These are phyloP conservation scores for Hyphantria cunea DNA, from an alignment of 1,140 invertebrate species.

Conservation along the genomic window DNA sequence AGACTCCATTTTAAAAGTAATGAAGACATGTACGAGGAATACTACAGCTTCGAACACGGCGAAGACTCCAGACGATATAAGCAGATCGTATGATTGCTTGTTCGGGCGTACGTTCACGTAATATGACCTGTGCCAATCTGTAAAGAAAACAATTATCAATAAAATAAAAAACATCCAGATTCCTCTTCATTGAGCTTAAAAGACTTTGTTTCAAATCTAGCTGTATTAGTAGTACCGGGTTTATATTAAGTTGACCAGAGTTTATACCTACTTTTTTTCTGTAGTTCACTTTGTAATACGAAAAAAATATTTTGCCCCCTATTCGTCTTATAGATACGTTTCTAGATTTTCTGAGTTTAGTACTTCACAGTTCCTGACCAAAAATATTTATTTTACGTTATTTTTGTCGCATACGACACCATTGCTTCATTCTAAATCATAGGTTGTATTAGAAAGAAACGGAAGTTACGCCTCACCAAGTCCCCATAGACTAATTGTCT, in stretches of 20 bases:
- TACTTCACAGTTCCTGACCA: too few relatives aligned
- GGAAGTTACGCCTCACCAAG: constrained; percentile 34
- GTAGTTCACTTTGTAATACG: too few relatives aligned
- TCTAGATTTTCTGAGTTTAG: too few relatives aligned
- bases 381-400: too few relatives aligned
- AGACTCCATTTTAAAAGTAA: constrained; percentile 72
- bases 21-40: constrained; percentile 69
- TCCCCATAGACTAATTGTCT: constrained; percentile 42
- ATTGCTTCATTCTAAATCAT: constrained; percentile 19
- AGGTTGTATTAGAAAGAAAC: constrained; percentile 36
- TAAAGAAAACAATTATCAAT: constrained; percentile 13
- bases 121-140: constrained; percentile 76
- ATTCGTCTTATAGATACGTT: too few relatives aligned
- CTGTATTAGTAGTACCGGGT: not conserved
- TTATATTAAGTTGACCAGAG: not conserved
- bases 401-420: not conserved
- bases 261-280: not conserved
- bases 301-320: too few relatives aligned
- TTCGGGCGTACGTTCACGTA: constrained; percentile 72
- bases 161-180: not conserved
- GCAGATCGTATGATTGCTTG: constrained; percentile 70
- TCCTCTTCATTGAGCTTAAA: not conserved
- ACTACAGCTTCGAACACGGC: constrained; percentile 63
- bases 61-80: constrained; percentile 73
- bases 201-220: not conserved